phyloP scores from a whole-genome alignment of 2,113 vertebrate genomes.

The Heterotilapia buettikoferi region DNA sequence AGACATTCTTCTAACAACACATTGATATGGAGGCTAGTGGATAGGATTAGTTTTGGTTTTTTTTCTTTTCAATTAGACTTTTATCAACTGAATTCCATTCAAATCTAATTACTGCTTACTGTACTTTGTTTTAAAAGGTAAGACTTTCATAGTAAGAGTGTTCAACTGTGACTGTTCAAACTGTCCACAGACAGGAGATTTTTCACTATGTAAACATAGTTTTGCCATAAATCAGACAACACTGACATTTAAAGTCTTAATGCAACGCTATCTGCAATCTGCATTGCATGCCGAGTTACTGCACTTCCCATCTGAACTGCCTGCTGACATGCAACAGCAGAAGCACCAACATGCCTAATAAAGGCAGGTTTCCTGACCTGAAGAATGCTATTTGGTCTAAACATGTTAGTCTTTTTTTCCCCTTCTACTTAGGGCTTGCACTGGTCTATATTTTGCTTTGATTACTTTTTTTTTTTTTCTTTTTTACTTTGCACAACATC shows the following conservation, averaged over 20 bases:
- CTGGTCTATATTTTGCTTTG: not conserved
- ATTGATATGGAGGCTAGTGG: not conserved
- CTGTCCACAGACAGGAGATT: not conserved
- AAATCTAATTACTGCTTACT: not conserved
- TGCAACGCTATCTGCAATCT: not conserved
- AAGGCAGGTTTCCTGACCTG: not conserved
- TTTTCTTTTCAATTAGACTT: not conserved
- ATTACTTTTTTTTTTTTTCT: not conserved
- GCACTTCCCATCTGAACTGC: not conserved
- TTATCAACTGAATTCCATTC: not conserved
- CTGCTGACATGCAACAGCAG: not conserved
- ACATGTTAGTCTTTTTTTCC: not conserved
- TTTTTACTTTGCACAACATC: slow-evolving; percentile 20
- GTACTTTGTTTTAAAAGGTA: not conserved
- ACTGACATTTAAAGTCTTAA: not conserved
- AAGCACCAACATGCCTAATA: slow-evolving; percentile 5
- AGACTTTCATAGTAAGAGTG: not conserved
- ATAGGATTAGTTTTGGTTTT: not conserved
- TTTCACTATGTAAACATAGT: not conserved
- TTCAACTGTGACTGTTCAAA: not conserved
- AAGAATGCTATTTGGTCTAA: slow-evolving; percentile 24
- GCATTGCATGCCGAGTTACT: not conserved
- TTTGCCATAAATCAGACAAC: not conserved
- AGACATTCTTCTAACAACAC: not conserved
- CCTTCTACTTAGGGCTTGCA: not conserved